phyloP scores from a whole-genome alignment of 1,140 invertebrate species.

The Achatina immaculata region DNA sequence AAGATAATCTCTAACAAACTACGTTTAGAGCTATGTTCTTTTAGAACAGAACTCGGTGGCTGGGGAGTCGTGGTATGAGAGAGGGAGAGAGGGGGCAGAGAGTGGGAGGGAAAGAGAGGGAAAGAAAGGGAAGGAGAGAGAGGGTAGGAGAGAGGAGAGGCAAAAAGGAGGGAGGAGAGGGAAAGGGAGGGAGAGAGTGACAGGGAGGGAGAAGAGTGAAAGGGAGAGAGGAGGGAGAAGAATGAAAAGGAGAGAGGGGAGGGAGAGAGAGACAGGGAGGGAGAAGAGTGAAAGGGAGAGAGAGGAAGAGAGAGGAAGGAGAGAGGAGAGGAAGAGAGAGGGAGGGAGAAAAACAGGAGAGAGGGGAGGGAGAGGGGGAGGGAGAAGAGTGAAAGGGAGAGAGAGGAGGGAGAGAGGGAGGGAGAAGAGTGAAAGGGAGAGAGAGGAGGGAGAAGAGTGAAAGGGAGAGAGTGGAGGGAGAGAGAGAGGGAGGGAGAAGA shows the following conservation, averaged over 20 bases:
- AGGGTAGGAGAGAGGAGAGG: not conserved
- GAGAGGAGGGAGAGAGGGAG: slow-evolving; percentile 13
- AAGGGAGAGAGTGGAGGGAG: not conserved
- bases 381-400: not conserved
- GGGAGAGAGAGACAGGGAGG: not conserved
- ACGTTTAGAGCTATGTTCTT: no score
- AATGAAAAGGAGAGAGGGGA: not conserved
- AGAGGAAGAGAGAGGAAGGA: slow-evolving; percentile 29
- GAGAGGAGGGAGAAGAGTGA: not conserved
- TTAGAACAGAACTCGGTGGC: not conserved
- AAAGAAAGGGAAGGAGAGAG: not conserved
- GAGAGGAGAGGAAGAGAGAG: slow-evolving; percentile 11
- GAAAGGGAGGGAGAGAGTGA: not conserved
- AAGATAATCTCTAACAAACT: no score
- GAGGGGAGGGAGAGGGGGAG: not conserved
- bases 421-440: not conserved
- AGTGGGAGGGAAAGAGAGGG: slow-evolving; percentile 7
- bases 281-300: slow-evolving; percentile 10
- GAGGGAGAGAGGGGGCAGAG: slow-evolving; percentile 10
- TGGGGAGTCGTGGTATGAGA: not conserved
- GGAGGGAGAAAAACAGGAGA: slow-evolving; percentile 4
- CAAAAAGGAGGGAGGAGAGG: not conserved
- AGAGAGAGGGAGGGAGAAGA: not conserved
- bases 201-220: not conserved
- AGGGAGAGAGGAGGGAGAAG: slow-evolving; percentile 13